Conservation (phyloP, 2,113 vertebrate genomes). For the Rhea americana region DNA sequence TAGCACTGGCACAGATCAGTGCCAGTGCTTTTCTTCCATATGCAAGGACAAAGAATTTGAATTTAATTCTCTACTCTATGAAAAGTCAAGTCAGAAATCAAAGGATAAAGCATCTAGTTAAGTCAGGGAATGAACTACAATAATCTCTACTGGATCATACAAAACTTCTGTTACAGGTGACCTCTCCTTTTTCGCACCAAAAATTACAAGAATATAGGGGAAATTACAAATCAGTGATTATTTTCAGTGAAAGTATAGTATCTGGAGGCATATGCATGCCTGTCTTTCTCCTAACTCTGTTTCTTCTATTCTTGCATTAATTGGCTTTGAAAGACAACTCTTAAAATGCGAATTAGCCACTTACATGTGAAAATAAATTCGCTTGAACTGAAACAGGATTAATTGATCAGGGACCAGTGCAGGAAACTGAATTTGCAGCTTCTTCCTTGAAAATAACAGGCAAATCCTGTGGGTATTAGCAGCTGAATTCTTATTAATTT, state of each 20-base stretch:
- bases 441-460: constrained; percentile 31
- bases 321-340: not conserved
- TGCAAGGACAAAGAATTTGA: not conserved
- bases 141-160: not conserved
- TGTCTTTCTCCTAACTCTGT: not conserved
- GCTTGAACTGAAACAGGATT: not conserved
- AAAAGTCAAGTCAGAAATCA: not conserved
- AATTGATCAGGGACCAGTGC: constrained; percentile 7
- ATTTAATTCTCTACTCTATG: not conserved
- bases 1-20: too few species aligned
- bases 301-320: not conserved
- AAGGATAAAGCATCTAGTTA: not conserved
- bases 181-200: not conserved
- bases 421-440: not conserved
- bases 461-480: not conserved
- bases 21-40: not conserved
- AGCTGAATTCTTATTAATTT: constrained; percentile 6
- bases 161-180: not conserved
- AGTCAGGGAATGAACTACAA: not conserved
- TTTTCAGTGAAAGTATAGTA: not conserved
- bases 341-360: not conserved
- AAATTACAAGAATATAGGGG: not conserved
- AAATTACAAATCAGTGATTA: not conserved
- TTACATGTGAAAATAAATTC: not conserved
- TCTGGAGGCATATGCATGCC: not conserved